Percentiles rank a stretch among this genome's conserved stretches.
Evolutionary conservation across 1,140 invertebrate genomes (phyloP).

Genomic region (Eriosoma lanigerum): DNA sequence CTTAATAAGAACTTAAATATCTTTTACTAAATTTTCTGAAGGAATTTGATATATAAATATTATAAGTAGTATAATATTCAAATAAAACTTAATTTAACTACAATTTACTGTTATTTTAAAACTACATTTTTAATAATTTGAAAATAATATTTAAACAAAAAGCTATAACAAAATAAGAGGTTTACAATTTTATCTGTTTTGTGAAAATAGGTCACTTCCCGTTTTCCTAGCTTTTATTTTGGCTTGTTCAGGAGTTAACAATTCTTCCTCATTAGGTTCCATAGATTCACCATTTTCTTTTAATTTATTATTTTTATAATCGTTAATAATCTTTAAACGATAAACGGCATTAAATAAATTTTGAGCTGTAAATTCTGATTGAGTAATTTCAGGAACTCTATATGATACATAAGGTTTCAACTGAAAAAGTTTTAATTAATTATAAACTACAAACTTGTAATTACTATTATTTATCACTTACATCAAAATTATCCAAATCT

Average conservation of each 20-base stretch:
- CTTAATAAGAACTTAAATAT: too few relatives aligned
- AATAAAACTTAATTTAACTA: too few relatives aligned
- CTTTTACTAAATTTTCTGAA: too few relatives aligned
- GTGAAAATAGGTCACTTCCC: constrained; percentile 74
- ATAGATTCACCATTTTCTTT: constrained; percentile 68
- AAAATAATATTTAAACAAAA: background rate
- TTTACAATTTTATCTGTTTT: constrained; percentile 10
- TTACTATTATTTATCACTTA: constrained; percentile 56
- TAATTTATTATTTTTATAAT: constrained; percentile 73
- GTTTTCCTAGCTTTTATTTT: constrained; percentile 68
- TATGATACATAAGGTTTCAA: constrained; percentile 54
- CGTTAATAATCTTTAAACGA: constrained; percentile 74
- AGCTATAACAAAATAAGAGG: background rate
- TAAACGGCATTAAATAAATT: constrained; percentile 68
- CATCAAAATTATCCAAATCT: constrained; percentile 73
- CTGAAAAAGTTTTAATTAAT: constrained; percentile 38
- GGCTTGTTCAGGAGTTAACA: constrained; percentile 72
- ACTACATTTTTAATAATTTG: background rate
- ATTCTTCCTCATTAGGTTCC: constrained; percentile 73
- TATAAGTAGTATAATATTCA: too few relatives aligned
- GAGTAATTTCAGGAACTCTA: constrained; percentile 66
- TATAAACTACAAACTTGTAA: background rate
- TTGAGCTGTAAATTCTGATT: constrained; percentile 63
- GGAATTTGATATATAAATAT: too few relatives aligned
- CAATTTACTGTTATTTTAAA: too few relatives aligned